Evolutionary conservation across 1,140 invertebrate species (phyloP).

Genomic region (Macrostomum lignano): DNA sequence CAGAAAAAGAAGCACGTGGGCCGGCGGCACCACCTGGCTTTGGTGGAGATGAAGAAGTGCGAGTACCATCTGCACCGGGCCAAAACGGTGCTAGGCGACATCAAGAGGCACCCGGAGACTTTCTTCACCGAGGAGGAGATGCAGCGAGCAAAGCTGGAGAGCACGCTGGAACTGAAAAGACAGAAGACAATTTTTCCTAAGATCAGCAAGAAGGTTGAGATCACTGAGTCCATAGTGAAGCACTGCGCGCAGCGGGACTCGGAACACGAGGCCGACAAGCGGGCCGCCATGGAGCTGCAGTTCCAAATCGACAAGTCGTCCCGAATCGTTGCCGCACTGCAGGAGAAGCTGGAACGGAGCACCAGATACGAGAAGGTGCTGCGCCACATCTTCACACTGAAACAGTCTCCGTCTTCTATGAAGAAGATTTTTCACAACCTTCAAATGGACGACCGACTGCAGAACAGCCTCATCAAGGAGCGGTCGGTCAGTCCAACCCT

Average conservation of each 20-base stretch:
- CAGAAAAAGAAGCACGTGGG: constrained; percentile 9
- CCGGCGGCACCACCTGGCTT: no score
- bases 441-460: constrained; percentile 10
- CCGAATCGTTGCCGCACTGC: neutral
- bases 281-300: neutral
- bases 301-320: neutral
- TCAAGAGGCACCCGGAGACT: constrained; percentile 1
- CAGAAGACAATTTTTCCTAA: neutral
- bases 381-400: constrained; percentile 12
- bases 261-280: neutral
- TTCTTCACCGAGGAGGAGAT: constrained; percentile 7
- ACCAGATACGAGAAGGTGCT: constrained; percentile 10
- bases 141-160: constrained; percentile 7
- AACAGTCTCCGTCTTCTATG: constrained; percentile 11
- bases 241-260: neutral
- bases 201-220: neutral
- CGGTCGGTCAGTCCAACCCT: no score
- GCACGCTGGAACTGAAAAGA: constrained; percentile 6
- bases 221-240: neutral
- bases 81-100: constrained; percentile 8
- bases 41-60: no score
- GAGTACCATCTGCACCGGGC: constrained; percentile 12
- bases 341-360: constrained; percentile 11
- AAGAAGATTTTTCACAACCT: constrained; percentile 15
- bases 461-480: no score